A percentile compares a stretch with the other conserved stretches of the same genome.
phyloP scores from a whole-genome alignment of 2,888 invertebrate genomes.

The Archips xylosteana region DNA sequence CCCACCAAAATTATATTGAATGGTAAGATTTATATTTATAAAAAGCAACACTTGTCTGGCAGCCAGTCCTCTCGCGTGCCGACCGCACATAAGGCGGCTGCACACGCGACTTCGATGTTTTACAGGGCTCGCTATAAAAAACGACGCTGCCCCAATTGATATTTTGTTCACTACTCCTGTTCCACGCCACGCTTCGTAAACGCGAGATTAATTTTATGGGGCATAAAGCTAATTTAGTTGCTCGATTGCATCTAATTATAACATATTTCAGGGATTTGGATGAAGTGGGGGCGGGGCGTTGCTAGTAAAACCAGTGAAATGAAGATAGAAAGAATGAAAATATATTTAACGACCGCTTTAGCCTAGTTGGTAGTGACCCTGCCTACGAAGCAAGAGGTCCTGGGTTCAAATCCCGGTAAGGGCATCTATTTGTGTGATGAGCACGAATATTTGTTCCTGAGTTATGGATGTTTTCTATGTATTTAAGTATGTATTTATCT shows the following conservation, averaged over 20 bases:
- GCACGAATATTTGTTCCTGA: too few relatives aligned
- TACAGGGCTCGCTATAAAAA: constrained; percentile 78
- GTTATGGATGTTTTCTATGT: too few relatives aligned
- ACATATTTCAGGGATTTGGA: constrained; percentile 3
- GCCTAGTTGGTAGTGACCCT: too few relatives aligned
- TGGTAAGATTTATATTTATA: too few relatives aligned
- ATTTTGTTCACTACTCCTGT: constrained; percentile 78
- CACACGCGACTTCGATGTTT: constrained; percentile 80
- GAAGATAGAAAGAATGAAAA: too few relatives aligned
- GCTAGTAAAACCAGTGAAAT: not conserved
- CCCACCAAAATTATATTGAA: too few relatives aligned
- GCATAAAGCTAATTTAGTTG: constrained; percentile 21
- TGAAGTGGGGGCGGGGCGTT: not conserved
- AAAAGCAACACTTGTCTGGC: constrained; percentile 62
- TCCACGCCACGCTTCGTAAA: constrained; percentile 61
- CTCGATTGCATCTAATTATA: constrained; percentile 20
- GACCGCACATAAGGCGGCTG: constrained; percentile 67
- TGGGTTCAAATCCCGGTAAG: too few relatives aligned
- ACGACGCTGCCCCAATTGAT: constrained; percentile 79
- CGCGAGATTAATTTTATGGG: constrained; percentile 56
- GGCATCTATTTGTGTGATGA: too few relatives aligned
- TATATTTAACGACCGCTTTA: too few relatives aligned
- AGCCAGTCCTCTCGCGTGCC: constrained; percentile 73
- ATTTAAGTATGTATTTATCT: too few relatives aligned
- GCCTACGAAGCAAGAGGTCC: too few relatives aligned